These are phyloP conservation scores for Carettochelys insculpta DNA, from an alignment of 2,113 vertebrate species.

Conservation along the genomic window DNA sequence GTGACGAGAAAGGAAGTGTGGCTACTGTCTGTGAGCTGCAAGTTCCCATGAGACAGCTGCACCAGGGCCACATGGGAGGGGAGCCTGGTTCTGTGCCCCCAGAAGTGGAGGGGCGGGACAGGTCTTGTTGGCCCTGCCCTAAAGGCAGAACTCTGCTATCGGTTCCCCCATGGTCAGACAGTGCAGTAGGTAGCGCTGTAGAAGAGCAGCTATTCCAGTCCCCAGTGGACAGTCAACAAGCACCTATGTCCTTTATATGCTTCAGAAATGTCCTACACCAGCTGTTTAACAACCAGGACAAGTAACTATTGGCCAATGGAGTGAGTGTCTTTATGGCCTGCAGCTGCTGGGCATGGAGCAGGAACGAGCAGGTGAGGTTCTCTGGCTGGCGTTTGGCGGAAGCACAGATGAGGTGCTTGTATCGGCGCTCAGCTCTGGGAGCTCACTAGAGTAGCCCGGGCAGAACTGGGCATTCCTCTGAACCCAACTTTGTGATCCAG, in stretches of 20 bases:
- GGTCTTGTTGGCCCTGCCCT: too few species aligned
- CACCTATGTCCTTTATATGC: neutral
- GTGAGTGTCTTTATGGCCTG: neutral
- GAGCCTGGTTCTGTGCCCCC: too few species aligned
- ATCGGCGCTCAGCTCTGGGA: neutral
- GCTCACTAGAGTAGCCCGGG: too few species aligned
- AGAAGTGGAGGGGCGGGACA: too few species aligned
- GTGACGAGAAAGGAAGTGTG: too few species aligned
- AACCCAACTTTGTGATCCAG: too few species aligned
- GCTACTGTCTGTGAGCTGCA: neutral
- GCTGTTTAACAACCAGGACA: neutral
- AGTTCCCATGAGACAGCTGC: neutral
- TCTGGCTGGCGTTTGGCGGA: neutral
- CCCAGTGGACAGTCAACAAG: fast-evolving
- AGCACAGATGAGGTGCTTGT: neutral
- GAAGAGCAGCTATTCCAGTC: neutral
- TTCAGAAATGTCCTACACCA: neutral
- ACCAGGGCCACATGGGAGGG: too few species aligned
- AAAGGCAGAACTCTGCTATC: neutral
- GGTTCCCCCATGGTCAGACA: too few species aligned
- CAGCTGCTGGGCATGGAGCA: neutral
- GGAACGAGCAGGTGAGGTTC: neutral
- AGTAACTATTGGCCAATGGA: too few species aligned
- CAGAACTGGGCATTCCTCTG: too few species aligned
- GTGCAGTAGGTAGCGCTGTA: neutral